Base-by-base conservation (phyloP, 2,113 vertebrate species). In the Hirundichthys speculiger region DNA sequence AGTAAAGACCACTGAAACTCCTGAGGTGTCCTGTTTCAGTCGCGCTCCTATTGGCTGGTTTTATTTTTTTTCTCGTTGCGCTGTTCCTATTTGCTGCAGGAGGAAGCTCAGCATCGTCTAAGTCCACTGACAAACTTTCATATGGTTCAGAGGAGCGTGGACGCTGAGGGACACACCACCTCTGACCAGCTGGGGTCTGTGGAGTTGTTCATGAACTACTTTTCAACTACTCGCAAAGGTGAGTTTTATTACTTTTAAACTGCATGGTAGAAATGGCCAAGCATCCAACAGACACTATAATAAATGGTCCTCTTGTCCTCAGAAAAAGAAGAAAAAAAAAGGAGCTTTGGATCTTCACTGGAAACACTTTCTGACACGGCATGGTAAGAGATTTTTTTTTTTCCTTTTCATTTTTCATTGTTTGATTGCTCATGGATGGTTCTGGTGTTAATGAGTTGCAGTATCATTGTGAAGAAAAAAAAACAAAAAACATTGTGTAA, bases 381-480 rank as follows among this genome's bases (percentile, higher is more conserved):
- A 92, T 92, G 89, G 89, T 92, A 65, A 79, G 88, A n/a, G n/a
- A n/a, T n/a, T n/a, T 74, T 60, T 48, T 22, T 13, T 22, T 49
- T 49, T 3, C 12, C 15, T 13, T 49, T 58, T 52, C 19, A 16
- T 0, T 41, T 9, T 62, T 34, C 30, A 3, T 27, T 27, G 25
- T 27, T 27, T 27, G 3, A 21, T 22, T 51, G 47, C 0, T 60
- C 2, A 21, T 4, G 9, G 6, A 24, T 57, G 13, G n/a, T 45
- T 1, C 19, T 7, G n/a, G 30, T 34, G 30, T 34, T 5, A 34
- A 34, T 9, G 4, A 10, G 30, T 7, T 1, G n/a, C n/a, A n/a
- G n/a, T n/a, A n/a, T n/a, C n/a, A n/a, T n/a, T n/a, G 6, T 34
- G 11, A 3, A 34, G 11, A 34, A 27, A 27, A 27, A 27, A 3